These are phyloP conservation scores for Phaenicophaeus curvirostris DNA, from an alignment of 2,797 vertebrate genomes.

Conservation along the genomic window DNA sequence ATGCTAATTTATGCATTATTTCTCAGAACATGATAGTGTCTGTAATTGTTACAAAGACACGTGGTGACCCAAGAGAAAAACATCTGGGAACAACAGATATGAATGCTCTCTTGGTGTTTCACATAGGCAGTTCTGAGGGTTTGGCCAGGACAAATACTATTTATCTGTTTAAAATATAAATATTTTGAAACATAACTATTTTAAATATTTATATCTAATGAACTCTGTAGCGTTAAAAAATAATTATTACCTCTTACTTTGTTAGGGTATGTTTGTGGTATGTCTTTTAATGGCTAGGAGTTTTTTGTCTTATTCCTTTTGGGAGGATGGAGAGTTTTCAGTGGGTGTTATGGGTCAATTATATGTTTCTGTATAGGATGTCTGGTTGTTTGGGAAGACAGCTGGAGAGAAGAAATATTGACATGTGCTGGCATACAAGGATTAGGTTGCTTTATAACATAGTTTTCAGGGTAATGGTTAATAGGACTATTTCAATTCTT, in stretches of 20 bases:
- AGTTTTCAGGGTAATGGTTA: constrained; percentile 10
- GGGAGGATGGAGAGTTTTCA: background rate
- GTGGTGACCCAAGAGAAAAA: background rate
- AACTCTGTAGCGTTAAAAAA: background rate
- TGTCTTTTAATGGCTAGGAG: background rate
- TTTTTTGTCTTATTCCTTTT: background rate
- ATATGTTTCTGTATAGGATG: background rate
- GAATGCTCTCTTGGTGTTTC: background rate
- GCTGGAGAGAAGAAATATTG: background rate
- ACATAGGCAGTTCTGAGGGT: background rate
- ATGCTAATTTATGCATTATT: constrained; percentile 3
- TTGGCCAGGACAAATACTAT: background rate
- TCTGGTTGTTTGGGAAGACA: background rate
- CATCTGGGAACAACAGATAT: background rate
- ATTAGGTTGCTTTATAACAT: constrained; percentile 8
- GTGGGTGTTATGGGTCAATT: background rate
- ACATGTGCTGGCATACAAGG: background rate
- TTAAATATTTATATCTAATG: background rate
- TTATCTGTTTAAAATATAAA: background rate
- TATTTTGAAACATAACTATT: background rate
- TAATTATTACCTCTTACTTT: background rate
- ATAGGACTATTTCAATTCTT: constrained; percentile 8
- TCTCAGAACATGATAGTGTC: background rate
- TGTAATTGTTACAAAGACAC: background rate
- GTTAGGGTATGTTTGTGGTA: background rate